Conservation (phyloP, 2,888 invertebrate genomes). For the Schizotus pectinicornis region DNA sequence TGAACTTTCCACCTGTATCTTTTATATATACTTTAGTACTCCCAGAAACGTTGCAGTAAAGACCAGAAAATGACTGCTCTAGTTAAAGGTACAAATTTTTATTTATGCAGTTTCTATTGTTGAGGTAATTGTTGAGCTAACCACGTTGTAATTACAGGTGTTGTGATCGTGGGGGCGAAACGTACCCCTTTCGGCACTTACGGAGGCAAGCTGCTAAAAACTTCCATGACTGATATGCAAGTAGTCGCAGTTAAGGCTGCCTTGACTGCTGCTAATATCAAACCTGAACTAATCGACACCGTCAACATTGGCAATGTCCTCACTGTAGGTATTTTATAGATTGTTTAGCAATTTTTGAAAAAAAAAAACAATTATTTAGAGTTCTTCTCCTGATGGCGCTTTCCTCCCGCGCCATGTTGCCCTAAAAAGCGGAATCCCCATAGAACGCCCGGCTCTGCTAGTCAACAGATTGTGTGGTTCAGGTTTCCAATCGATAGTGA, state of each 20-base stretch:
- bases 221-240: conserved; percentile 78
- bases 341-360: background rate
- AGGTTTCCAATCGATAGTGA: conserved; percentile 94
- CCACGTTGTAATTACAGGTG: conserved; percentile 63
- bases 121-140: too few relatives aligned
- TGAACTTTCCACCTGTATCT: too few relatives aligned
- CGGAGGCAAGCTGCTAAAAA: conserved; percentile 82
- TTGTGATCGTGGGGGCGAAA: conserved; percentile 94
- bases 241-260: conserved; percentile 82
- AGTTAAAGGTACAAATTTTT: conserved; percentile 36
- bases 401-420: conserved; percentile 89
- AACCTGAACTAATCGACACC: conserved; percentile 86
- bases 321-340: conserved; percentile 37
- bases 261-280: conserved; percentile 76
- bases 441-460: conserved; percentile 82
- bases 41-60: too few relatives aligned
- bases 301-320: conserved; percentile 91
- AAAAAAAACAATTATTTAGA: conserved; percentile 57
- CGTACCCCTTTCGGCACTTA: conserved; percentile 96
- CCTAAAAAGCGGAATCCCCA: conserved; percentile 83
- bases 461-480: conserved; percentile 97
- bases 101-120: background rate
- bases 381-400: conserved; percentile 80
- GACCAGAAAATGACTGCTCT: conserved; percentile 34
- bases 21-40: too few relatives aligned